Evolutionary conservation across 2,113 vertebrate genomes (phyloP).

Genomic region (Neolamprologus longior): DNA sequence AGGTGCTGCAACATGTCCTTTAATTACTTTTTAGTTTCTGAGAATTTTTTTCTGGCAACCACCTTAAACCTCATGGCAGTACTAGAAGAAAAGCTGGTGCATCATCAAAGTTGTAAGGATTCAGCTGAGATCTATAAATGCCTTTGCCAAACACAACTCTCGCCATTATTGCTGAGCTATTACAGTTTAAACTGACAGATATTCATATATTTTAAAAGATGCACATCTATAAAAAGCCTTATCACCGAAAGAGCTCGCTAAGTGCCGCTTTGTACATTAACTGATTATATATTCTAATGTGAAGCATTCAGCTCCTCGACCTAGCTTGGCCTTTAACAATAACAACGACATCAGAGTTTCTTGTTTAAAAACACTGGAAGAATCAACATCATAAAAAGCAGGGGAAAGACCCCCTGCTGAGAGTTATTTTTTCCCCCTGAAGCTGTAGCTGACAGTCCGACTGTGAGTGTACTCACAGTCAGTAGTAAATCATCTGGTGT

Average conservation of each 20-base stretch:
- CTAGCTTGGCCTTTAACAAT: not conserved
- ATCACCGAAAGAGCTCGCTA: not conserved
- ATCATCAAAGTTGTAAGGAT: not conserved
- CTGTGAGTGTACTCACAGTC: not conserved
- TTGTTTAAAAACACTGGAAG: not conserved
- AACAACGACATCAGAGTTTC: not conserved
- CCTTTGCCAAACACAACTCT: not conserved
- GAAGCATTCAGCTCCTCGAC: not conserved
- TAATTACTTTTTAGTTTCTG: not conserved
- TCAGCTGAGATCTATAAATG: not conserved
- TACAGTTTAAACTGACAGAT: not conserved
- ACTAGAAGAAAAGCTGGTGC: not conserved
- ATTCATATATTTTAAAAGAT: not conserved
- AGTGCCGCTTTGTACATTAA: not conserved
- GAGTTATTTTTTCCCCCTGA: not conserved
- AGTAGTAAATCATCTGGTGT: slow-evolving; percentile 1
- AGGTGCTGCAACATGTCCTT: not conserved
- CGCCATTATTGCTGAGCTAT: not conserved
- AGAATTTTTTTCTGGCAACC: not conserved
- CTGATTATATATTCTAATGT: not conserved
- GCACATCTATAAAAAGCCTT: not conserved
- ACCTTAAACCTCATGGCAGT: not conserved
- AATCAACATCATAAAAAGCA: not conserved
- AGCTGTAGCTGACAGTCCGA: slow-evolving; percentile 1
- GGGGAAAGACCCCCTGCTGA: not conserved